phyloP scores from a whole-genome alignment of 1,140 invertebrate species.

The Eurytemora carolleeae region DNA sequence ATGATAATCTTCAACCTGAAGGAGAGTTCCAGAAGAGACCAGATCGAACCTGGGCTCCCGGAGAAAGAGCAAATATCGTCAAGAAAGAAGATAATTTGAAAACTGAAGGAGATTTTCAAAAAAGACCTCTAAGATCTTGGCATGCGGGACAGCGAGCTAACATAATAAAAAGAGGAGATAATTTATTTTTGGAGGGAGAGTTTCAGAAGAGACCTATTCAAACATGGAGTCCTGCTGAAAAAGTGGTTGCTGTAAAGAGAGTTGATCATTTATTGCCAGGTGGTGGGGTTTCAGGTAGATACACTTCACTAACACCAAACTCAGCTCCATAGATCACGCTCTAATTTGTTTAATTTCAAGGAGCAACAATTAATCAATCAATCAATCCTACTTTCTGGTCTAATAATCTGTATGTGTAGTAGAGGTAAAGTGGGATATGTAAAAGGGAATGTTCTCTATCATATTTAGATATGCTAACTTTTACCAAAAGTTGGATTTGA shows the following conservation, averaged over 20 bases:
- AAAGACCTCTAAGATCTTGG: conserved; percentile 24
- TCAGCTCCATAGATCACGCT: no score
- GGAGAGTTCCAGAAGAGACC: conserved; percentile 18
- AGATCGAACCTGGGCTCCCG: conserved; percentile 16
- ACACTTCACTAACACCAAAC: no score
- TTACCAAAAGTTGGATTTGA: no score
- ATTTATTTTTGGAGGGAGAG: conserved; percentile 35
- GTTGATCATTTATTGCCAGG: conserved; percentile 21
- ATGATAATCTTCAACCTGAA: conserved; percentile 20
- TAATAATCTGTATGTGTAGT: no score
- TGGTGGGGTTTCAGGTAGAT: conserved; percentile 31
- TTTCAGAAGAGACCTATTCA: conserved; percentile 26
- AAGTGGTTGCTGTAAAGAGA: conserved; percentile 26
- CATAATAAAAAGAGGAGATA: conserved; percentile 30
- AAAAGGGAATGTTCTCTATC: no score
- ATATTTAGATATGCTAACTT: no score
- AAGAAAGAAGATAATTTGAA: conserved; percentile 21
- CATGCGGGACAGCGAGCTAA: conserved; percentile 10
- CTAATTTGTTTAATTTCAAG: no score
- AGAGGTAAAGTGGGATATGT: no score
- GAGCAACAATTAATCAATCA: no score
- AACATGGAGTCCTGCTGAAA: conserved; percentile 24
- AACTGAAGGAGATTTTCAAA: conserved; percentile 19
- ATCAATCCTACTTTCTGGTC: no score
- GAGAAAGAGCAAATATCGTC: conserved; percentile 28